These are phyloP conservation scores for Lepidocyrtoides sp. DNA, from an alignment of 2,888 invertebrate genomes.

Conservation along the genomic window DNA sequence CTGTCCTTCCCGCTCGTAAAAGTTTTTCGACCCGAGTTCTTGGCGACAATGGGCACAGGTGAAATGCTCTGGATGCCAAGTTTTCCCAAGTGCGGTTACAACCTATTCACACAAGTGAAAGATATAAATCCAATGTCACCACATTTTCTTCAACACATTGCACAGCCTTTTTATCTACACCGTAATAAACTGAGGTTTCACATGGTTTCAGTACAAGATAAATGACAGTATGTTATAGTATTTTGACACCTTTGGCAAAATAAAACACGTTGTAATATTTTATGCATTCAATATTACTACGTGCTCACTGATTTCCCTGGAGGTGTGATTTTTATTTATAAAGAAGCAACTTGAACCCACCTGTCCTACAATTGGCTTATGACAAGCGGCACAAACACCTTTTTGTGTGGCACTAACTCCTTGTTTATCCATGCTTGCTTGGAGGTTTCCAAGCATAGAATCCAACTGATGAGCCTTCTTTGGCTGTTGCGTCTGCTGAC, in stretches of 20 bases:
- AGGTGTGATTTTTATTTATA: not conserved
- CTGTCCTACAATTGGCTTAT: constrained; percentile 99
- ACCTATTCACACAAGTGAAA: constrained; percentile 88
- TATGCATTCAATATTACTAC: too few relatives aligned
- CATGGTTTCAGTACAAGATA: not conserved
- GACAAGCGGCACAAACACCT: constrained; percentile 99
- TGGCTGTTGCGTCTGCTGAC: constrained; percentile 85
- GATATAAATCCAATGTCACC: constrained; percentile 58
- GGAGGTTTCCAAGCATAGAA: constrained; percentile 97
- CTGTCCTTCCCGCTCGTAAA: constrained; percentile 98
- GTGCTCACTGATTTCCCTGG: too few relatives aligned
- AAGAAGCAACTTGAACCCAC: constrained; percentile 86
- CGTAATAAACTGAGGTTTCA: not conserved
- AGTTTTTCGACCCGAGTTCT: constrained; percentile 98
- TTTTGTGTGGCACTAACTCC: constrained; percentile 99
- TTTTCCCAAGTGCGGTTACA: constrained; percentile 98
- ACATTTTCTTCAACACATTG: constrained; percentile 39
- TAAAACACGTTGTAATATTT: not conserved
- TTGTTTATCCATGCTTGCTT: constrained; percentile 99
- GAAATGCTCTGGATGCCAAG: constrained; percentile 99
- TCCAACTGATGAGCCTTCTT: constrained; percentile 91
- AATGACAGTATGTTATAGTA: not conserved
- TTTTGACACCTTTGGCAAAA: not conserved
- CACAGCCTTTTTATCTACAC: constrained; percentile 35
- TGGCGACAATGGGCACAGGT: constrained; percentile 99